Base-by-base conservation (phyloP, 2,797 vertebrate species). In the Molossus alvarezi region DNA sequence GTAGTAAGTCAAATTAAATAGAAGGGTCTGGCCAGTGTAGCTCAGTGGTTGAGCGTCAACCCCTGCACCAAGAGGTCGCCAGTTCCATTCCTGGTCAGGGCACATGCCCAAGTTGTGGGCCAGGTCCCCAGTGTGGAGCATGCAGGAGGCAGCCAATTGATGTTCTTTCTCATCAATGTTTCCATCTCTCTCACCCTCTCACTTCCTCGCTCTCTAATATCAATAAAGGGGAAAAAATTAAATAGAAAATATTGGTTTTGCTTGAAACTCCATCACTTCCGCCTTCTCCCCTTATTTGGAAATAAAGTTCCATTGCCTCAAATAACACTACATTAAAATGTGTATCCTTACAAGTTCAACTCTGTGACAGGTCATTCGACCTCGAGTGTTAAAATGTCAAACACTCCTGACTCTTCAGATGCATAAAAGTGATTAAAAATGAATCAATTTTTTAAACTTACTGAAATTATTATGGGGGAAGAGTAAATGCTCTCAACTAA, bases 1-100 rank as follows among this genome's bases (percentile, higher is more conserved):
- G 41, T 53, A 91, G 45, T 80, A 95, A 84, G 87, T 94, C 27
- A 81, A 92, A 94, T 93, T 89, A 93, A 94, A 27, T 51, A 87
- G 82, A 89, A 89, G 53, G 21, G 41, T 45, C 6, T 6, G 6
- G 41, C 41, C 41, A 45, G 41, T 45, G 41, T 45, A 6, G 41
- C 41, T 45, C 41, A 45, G 41, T 45, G 41, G 41, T 45, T 45
- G 41, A 45, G 41, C 41, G 41, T 45, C 41, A 3, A 45, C 41
- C 41, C 41, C 41, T 45, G 41, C 41, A 45, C 41, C 41, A 45
- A 45, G 41, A 45, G 41, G 41, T 45, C 41, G 41, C 41, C 41
- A 6, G 41, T 45, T 45, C 41, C 5, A 45, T 45, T 45, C 41
- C 41, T 45, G 41, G 41, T 45, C 41, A 45, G 41, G 41, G 41